Conservation (phyloP, 2,888 invertebrate species). For the Drosophila picticornis region DNA sequence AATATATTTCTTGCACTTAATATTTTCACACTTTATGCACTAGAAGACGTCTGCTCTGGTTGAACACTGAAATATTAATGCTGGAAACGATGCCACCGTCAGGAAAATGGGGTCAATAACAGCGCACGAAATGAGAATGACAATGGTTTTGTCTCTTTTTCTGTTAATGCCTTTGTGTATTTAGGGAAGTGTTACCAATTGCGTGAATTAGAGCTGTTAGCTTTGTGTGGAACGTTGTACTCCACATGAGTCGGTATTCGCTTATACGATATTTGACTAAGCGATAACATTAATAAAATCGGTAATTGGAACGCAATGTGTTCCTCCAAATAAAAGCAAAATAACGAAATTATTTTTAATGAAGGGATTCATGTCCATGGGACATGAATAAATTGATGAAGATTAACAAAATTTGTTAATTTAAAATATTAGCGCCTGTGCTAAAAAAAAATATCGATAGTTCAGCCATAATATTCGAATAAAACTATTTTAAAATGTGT, state of each 20-base stretch:
- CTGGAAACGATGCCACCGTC: neutral
- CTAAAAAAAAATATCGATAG: neutral
- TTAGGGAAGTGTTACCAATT: slow-evolving; percentile 1
- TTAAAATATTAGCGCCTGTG: neutral
- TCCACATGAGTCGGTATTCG: neutral
- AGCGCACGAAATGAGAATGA: neutral
- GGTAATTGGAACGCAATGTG: neutral
- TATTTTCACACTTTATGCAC: neutral
- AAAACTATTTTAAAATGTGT: neutral
- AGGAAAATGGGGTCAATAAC: neutral
- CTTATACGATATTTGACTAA: neutral
- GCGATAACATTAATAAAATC: neutral
- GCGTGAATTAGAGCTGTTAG: neutral
- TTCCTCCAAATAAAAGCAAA: no score
- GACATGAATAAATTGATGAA: neutral
- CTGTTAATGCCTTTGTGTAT: slow-evolving; percentile 2
- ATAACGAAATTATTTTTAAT: neutral
- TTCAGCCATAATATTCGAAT: neutral
- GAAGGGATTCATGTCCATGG: no score
- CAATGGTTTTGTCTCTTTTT: neutral
- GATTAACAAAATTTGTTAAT: neutral
- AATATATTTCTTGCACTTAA: slow-evolving; percentile 13
- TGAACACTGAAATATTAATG: slow-evolving; percentile 43
- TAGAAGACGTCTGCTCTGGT: slow-evolving; percentile 15
- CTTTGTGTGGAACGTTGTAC: neutral